Conservation (phyloP, 2,113 vertebrate genomes). For the Gyps fulvus region DNA sequence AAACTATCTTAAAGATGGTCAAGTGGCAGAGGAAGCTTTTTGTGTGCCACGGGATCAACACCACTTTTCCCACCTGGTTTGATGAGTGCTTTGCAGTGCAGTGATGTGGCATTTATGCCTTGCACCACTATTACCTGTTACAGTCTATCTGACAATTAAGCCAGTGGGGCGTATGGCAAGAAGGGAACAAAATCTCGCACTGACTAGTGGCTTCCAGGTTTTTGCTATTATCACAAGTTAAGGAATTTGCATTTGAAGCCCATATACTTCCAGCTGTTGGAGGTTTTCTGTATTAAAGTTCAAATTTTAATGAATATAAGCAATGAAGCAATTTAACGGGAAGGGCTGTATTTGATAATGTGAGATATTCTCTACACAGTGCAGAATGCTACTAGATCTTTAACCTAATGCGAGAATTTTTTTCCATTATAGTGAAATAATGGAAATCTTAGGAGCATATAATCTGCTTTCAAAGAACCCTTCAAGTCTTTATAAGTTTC, state of each 20-base stretch:
- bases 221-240: not conserved
- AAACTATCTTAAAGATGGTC: not conserved
- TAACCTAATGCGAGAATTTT: not conserved
- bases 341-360: not conserved
- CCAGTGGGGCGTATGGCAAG: rapidly evolving
- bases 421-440: slow-evolving; percentile 10
- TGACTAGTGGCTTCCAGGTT: not conserved
- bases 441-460: not conserved
- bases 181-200: not conserved
- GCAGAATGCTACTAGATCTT: not conserved
- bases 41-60: not conserved
- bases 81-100: not conserved
- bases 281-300: not conserved
- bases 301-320: not conserved
- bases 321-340: not conserved
- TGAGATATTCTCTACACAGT: not conserved
- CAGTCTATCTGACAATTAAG: not conserved
- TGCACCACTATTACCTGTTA: not conserved
- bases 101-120: not conserved
- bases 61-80: not conserved
- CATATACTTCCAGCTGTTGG: not conserved
- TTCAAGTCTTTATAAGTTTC: not conserved
- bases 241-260: not conserved
- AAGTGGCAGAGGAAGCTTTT: not conserved
- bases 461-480: not conserved